Conservation (phyloP, 2,888 invertebrate genomes). For the Elegia similella region DNA sequence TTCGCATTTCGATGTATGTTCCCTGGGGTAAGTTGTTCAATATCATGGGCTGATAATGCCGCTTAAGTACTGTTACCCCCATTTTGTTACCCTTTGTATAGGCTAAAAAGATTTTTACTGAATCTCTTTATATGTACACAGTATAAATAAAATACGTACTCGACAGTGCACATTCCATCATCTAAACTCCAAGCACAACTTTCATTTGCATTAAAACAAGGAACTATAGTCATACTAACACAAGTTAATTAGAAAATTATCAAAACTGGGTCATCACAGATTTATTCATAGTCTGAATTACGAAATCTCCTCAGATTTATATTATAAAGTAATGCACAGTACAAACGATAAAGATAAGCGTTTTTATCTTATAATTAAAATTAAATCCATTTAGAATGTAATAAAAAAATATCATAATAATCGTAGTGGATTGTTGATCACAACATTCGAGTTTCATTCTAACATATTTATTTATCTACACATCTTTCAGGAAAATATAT, state of each 20-base stretch:
- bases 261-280: constrained; percentile 12
- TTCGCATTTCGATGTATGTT: no score
- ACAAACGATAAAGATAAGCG: constrained; percentile 7
- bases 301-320: background rate
- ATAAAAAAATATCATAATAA: constrained; percentile 11
- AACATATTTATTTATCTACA: background rate
- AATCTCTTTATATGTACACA: constrained; percentile 1
- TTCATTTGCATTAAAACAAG: constrained; percentile 3
- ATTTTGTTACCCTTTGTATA: no score
- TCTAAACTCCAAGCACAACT: background rate
- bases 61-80: no score
- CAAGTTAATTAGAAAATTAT: constrained; percentile 2
- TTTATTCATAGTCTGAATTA: constrained; percentile 11
- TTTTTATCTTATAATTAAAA: constrained; percentile 6
- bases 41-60: no score
- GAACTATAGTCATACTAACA: constrained; percentile 2
- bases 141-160: background rate
- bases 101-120: background rate
- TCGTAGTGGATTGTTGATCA: background rate
- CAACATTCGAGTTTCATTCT: background rate
- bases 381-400: background rate
- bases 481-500: background rate
- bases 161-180: background rate
- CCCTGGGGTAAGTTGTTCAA: no score
- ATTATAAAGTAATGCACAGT: constrained; percentile 13